Percentiles rank a stretch among this genome's conserved stretches.
Evolutionary conservation across 1,140 invertebrate genomes (phyloP).

Genomic region (Platyscapa corneri): DNA sequence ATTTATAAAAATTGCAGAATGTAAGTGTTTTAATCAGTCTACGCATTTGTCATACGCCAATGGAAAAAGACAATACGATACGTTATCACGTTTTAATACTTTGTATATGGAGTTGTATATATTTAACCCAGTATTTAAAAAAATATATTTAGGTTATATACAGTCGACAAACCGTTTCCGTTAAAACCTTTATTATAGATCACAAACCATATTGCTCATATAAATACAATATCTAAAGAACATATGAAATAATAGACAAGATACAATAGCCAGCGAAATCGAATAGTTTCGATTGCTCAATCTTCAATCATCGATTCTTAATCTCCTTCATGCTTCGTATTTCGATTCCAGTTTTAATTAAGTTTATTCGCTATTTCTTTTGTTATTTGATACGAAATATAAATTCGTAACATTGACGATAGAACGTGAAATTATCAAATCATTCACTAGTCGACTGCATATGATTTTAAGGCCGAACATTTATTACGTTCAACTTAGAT

Average conservation of each 20-base stretch:
- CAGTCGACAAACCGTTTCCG: neutral
- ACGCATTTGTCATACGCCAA: neutral
- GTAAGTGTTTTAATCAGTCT: neutral
- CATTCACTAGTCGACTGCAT: neutral
- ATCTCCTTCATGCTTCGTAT: no score
- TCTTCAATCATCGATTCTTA: no score
- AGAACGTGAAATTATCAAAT: neutral
- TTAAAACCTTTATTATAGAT: neutral
- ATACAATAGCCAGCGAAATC: neutral
- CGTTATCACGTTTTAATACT: neutral
- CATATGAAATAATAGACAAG: neutral
- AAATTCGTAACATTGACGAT: neutral
- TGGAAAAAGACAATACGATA: constrained; percentile 20
- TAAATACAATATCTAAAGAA: neutral
- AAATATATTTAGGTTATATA: constrained; percentile 8
- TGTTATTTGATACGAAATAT: no score
- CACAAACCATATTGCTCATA: neutral
- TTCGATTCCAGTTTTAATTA: no score
- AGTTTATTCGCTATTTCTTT: no score
- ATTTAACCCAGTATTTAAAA: neutral
- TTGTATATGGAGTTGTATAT: neutral
- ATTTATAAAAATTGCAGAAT: neutral
- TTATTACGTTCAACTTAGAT: neutral
- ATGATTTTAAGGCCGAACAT: neutral
- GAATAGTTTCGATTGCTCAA: neutral